Base-by-base conservation (phyloP, 2,797 vertebrate species). In the Caiman crocodilus region DNA sequence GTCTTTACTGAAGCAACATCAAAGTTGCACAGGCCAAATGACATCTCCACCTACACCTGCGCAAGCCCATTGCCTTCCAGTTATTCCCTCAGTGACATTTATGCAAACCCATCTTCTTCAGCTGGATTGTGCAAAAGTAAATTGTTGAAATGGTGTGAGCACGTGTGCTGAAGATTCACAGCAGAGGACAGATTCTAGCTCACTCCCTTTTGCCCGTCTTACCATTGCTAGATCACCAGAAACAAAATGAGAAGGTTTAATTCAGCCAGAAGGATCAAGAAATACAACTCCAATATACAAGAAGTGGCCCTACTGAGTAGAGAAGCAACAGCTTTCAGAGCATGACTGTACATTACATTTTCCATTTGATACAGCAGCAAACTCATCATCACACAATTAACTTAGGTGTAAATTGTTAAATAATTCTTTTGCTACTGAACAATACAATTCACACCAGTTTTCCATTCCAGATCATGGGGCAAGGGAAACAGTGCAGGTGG, bases 161-260 rank as follows among this genome's bases (percentile, higher is more conserved):
- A 23, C 23, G 26, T 60, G 50, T 1, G 30, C 25, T 23, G 32
- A 58, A 79, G 42, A 35, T 4, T 74, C 59, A 50, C 6, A 35
- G 57, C 75, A 61, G 30, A 3, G 50, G 50, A 26, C 5, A 64
- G 15, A 61, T 61, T 23, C 56, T 7, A 67, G 26, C 5, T 32
- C 4, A 20, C 3, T 23, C 61, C 42, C 32, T 14, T 76, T 25
- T 69, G 25, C 56, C 12, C 28, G 28, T 2, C 25, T 2, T 57
- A 42, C n/a, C 2, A 76, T 23, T 0, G 26, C 25, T 61, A 74
- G 59, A 32, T 35, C 2, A 23, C 26, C 0, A 0, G 0, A 28
- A 13, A 30, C 11, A 9, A 76, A 87, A 60, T 5, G 14, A 17
- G 84, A 89, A 21, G n/a, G 7, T 2, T 25, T 25, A 25, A 61